A percentile compares a stretch with the other conserved stretches of the same genome.
These are phyloP conservation scores for Drosophila seguyi DNA, from an alignment of 1,140 invertebrate species.

Conservation along the genomic window DNA sequence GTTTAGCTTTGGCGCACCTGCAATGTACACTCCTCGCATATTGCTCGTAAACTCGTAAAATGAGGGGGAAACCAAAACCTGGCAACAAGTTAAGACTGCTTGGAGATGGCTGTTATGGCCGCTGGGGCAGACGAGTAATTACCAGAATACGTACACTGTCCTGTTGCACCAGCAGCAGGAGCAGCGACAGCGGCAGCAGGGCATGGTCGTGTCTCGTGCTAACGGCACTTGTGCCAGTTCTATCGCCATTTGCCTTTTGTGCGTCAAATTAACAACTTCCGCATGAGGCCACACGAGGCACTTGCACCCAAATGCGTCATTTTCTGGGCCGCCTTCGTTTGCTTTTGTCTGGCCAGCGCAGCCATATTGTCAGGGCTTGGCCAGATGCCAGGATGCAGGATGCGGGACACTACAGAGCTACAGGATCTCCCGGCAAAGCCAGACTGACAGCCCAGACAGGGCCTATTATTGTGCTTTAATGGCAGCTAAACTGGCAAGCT, in stretches of 20 bases:
- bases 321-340: constrained; percentile 59
- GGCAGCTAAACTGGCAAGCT: constrained; percentile 67
- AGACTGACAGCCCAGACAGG: constrained; percentile 20
- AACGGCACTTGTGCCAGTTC: constrained; percentile 70
- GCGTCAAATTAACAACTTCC: constrained; percentile 83
- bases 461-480: constrained; percentile 75
- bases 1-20: constrained; percentile 2
- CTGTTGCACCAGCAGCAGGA: constrained; percentile 59
- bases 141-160: constrained; percentile 70
- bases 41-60: constrained; percentile 4
- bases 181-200: neutral
- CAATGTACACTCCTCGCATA: neutral
- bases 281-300: constrained; percentile 80
- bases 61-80: constrained; percentile 9
- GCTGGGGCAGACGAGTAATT: constrained; percentile 48
- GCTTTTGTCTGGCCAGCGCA: constrained; percentile 54
- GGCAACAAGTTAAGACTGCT: constrained; percentile 47
- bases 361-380: constrained; percentile 73
- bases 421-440: constrained; percentile 8
- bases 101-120: constrained; percentile 29
- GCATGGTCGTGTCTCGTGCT: constrained; percentile 19
- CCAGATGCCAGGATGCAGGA: constrained; percentile 57
- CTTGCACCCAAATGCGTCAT: constrained; percentile 82
- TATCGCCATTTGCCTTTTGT: constrained; percentile 68
- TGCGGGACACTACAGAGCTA: constrained; percentile 30